phyloP scores from a whole-genome alignment of 2,113 vertebrate genomes.

The Poicephalus meyeri region DNA sequence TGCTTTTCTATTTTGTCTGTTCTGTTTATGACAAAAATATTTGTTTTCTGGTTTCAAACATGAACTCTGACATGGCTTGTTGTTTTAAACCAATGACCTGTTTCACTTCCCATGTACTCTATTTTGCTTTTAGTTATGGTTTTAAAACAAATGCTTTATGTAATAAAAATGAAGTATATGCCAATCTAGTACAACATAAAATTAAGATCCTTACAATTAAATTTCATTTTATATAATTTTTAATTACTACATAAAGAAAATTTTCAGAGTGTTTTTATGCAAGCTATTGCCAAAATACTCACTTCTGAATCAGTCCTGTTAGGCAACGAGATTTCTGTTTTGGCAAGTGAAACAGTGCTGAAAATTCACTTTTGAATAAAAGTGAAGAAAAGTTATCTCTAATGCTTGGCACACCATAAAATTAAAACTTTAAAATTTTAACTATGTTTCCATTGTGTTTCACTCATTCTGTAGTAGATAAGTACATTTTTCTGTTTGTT shows the following conservation, averaged over 20 bases:
- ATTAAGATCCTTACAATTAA: background rate
- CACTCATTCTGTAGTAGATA: background rate
- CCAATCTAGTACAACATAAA: background rate
- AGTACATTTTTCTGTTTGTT: background rate
- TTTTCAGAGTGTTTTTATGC: background rate
- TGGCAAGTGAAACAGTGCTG: slow-evolving; percentile 78
- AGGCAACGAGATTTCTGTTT: background rate
- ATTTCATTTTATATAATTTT: background rate
- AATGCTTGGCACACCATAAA: slow-evolving; percentile 34
- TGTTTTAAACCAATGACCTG: slow-evolving; percentile 60
- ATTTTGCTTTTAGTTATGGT: background rate
- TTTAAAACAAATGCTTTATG: slow-evolving; percentile 1
- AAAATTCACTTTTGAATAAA: slow-evolving; percentile 45
- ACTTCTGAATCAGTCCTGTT: background rate
- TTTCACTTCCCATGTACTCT: slow-evolving; percentile 73
- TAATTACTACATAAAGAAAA: background rate
- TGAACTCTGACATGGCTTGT: slow-evolving; percentile 63
- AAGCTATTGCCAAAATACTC: background rate
- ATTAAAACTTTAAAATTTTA: slow-evolving; percentile 26
- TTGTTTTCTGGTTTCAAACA: slow-evolving; percentile 68
- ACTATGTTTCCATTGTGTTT: slow-evolving; percentile 56
- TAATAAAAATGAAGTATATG: background rate
- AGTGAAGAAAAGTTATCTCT: slow-evolving; percentile 23
- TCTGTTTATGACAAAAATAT: slow-evolving; percentile 59
- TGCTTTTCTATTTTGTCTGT: slow-evolving; percentile 65